These are phyloP conservation scores for Sceloporus tristichus DNA, from an alignment of 2,113 vertebrate genomes.

Conservation along the genomic window DNA sequence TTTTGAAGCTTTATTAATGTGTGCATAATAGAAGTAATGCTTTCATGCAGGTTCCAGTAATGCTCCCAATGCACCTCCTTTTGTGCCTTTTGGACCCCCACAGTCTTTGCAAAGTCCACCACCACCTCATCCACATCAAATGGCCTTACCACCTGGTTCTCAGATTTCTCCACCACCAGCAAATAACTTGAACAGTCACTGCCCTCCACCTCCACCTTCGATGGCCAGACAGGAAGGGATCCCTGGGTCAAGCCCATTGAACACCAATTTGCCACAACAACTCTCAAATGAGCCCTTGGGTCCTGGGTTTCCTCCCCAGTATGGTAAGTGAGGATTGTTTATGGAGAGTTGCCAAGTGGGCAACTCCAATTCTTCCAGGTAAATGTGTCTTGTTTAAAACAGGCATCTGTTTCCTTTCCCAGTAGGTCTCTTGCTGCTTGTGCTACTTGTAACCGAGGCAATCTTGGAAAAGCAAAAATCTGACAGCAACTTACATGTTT, in stretches of 20 bases:
- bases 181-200: conserved; percentile 72
- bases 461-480: neutral
- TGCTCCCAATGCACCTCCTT: conserved; percentile 51
- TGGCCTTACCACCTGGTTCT: conserved; percentile 71
- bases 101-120: conserved; percentile 75
- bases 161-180: conserved; percentile 79
- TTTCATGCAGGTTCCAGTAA: conserved; percentile 74
- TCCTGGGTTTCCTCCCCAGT: conserved; percentile 84
- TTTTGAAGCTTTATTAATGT: neutral
- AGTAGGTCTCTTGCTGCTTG: neutral
- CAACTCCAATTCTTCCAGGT: neutral
- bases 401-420: neutral
- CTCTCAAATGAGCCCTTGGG: conserved; percentile 78
- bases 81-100: conserved; percentile 61
- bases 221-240: conserved; percentile 75
- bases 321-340: conserved; percentile 75
- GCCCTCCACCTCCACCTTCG: conserved; percentile 59
- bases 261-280: conserved; percentile 79
- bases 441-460: neutral
- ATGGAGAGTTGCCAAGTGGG: neutral
- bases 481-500: neutral
- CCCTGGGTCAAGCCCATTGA: conserved; percentile 73
- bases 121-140: conserved; percentile 63
- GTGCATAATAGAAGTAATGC: neutral
- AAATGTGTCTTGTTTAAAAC: neutral